These are phyloP conservation scores for Crax fasciolata DNA, from an alignment of 2,797 vertebrate species.

Conservation along the genomic window DNA sequence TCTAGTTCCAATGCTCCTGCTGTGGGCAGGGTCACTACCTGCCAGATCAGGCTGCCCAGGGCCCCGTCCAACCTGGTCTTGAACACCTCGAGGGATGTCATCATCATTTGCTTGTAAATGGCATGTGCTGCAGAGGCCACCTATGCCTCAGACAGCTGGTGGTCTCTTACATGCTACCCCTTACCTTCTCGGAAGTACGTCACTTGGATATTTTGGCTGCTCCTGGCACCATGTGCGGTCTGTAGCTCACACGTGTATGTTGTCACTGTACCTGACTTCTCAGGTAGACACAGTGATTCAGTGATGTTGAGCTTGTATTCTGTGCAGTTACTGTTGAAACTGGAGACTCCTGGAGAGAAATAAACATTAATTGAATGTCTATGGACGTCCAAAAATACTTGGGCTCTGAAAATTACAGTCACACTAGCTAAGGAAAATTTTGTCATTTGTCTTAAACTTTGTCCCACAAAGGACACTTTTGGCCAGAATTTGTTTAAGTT, in stretches of 20 bases:
- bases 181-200: slow-evolving; percentile 75
- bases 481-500: neutral
- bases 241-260: slow-evolving; percentile 77
- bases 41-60: no score
- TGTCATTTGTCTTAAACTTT: no score
- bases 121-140: neutral
- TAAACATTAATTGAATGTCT: neutral
- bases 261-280: slow-evolving; percentile 28
- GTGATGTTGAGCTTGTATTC: slow-evolving; percentile 53
- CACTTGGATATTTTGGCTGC: slow-evolving; percentile 60
- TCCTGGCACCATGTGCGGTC: slow-evolving; percentile 62
- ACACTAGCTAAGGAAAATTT: neutral
- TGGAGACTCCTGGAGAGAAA: slow-evolving; percentile 62
- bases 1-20: no score
- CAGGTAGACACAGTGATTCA: slow-evolving; percentile 39
- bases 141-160: neutral
- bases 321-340: slow-evolving; percentile 46
- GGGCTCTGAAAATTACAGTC: neutral
- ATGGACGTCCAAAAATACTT: neutral
- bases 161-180: neutral
- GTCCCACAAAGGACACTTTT: neutral
- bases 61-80: no score
- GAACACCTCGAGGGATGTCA: neutral
- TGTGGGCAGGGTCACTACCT: no score
- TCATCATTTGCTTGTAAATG: neutral